Conservation (phyloP, 2,113 vertebrate species). For the Chascanopsetta lugubris region DNA sequence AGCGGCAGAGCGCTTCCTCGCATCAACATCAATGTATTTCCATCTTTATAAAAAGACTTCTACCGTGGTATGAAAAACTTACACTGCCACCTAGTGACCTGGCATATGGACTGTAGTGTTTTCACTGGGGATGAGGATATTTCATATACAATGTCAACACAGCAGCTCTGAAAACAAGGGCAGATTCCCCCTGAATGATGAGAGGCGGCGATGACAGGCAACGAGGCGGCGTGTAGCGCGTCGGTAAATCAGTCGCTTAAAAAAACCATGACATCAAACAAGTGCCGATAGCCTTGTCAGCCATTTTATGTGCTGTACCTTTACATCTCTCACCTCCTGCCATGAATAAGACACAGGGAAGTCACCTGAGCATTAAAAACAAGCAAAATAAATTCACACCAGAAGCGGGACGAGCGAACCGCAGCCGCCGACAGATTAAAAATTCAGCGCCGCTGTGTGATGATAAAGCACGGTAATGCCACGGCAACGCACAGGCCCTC, state of each 20-base stretch:
- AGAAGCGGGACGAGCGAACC: constrained; percentile 32
- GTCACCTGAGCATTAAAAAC: constrained; percentile 64
- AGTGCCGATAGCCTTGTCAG: constrained; percentile 69
- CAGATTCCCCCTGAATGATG: too few species aligned
- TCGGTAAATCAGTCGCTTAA: constrained; percentile 70
- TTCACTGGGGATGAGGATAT: too few species aligned
- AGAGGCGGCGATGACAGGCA: neutral
- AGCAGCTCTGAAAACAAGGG: too few species aligned
- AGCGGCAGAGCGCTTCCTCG: too few species aligned
- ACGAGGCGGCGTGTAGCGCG: constrained; percentile 4
- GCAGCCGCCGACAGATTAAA: constrained; percentile 49
- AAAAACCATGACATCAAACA: constrained; percentile 68
- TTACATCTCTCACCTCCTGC: constrained; percentile 59
- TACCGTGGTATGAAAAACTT: too few species aligned
- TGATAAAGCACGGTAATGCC: constrained; percentile 53
- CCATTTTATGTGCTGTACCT: constrained; percentile 58
- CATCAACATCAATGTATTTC: too few species aligned
- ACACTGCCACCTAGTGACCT: too few species aligned
- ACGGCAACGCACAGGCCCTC: neutral
- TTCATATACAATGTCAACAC: too few species aligned
- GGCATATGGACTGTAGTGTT: too few species aligned
- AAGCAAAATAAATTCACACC: constrained; percentile 60
- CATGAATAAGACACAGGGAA: constrained; percentile 68
- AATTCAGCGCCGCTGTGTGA: constrained; percentile 56
- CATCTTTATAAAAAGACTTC: too few species aligned